Percentiles rank a stretch among this genome's conserved stretches.
These are phyloP conservation scores for Pungitius pungitius DNA, from an alignment of 2,113 vertebrate species.

Conservation along the genomic window DNA sequence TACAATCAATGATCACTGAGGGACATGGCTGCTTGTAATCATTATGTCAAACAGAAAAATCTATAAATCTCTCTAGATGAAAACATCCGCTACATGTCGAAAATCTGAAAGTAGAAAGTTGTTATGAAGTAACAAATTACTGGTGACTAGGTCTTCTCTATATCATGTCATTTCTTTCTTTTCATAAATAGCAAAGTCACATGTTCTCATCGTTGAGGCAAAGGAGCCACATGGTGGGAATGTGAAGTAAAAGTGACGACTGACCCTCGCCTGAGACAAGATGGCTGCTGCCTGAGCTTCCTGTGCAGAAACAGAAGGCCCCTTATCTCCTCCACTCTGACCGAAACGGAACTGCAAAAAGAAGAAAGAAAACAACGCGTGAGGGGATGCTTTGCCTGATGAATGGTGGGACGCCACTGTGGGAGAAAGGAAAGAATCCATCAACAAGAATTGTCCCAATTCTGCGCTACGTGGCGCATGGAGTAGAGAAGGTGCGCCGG, in stretches of 20 bases:
- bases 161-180: not conserved
- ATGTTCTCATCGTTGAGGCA: fast-evolving
- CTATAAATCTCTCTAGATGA: not conserved
- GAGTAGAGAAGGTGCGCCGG: no score
- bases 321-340: conserved; percentile 92
- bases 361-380: not conserved
- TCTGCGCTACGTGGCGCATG: no score
- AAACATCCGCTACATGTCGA: not conserved
- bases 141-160: not conserved
- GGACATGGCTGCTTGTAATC: not conserved
- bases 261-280: conserved; percentile 96
- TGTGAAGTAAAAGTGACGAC: conserved; percentile 48
- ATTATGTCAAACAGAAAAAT: not conserved
- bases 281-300: conserved; percentile 98
- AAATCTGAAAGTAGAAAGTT: not conserved
- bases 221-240: not conserved
- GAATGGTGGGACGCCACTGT: not conserved
- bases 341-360: conserved; percentile 91
- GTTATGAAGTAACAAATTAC: no score
- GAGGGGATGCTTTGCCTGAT: not conserved
- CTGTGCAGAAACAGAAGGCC: conserved; percentile 90
- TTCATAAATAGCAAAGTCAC: not conserved
- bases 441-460: not conserved
- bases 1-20: not conserved
- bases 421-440: not conserved